Conservation (phyloP, 2,113 vertebrate genomes). For the Salvelinus alpinus region DNA sequence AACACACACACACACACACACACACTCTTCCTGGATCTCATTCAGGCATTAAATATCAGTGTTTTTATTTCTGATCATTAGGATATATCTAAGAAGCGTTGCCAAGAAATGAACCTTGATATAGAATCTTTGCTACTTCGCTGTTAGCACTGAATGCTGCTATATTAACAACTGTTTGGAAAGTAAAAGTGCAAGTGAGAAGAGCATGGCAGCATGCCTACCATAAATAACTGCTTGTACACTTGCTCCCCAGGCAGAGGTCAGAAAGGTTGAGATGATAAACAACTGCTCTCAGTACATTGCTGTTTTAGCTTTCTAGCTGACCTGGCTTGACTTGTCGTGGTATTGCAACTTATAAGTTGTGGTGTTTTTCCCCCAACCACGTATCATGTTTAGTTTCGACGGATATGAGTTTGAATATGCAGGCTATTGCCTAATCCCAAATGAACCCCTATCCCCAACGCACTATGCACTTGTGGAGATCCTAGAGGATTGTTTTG, state of each 20-base stretch:
- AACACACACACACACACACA: neutral
- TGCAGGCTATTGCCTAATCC: too few species aligned
- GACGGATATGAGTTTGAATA: too few species aligned
- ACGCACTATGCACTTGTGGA: too few species aligned
- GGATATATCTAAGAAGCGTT: too few species aligned
- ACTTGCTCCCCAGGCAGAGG: constrained; percentile 12
- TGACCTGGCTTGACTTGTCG: too few species aligned
- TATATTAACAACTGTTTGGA: constrained; percentile 2
- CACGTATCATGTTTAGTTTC: too few species aligned
- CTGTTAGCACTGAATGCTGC: neutral
- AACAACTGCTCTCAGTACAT: constrained; percentile 17
- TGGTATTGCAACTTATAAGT: too few species aligned
- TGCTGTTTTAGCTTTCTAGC: constrained; percentile 10
- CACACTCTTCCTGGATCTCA: neutral
- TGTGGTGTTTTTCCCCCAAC: too few species aligned
- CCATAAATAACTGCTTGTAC: neutral
- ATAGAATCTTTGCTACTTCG: neutral
- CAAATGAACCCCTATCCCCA: too few species aligned
- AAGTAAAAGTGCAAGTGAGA: neutral
- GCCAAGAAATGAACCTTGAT: neutral
- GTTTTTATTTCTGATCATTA: too few species aligned
- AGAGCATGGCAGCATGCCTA: neutral
- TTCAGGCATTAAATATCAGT: too few species aligned
- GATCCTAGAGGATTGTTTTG: too few species aligned
- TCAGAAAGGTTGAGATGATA: constrained; percentile 35